phyloP scores from a whole-genome alignment of 2,113 vertebrate species.

The Glareola pratincola region DNA sequence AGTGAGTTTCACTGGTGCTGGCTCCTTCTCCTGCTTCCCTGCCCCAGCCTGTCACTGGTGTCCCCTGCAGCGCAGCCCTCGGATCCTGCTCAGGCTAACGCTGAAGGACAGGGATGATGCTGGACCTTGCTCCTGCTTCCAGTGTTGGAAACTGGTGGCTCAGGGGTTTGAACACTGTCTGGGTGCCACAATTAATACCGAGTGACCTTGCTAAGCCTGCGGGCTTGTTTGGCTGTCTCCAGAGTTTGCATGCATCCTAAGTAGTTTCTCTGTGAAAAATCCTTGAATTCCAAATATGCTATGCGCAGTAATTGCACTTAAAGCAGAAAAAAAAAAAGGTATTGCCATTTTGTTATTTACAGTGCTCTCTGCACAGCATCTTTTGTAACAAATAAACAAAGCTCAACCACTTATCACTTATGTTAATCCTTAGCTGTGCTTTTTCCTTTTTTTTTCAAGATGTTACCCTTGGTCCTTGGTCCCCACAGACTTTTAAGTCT shows the following conservation, averaged over 20 bases:
- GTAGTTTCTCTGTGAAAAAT: background rate
- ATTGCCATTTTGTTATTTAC: background rate
- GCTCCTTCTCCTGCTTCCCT: background rate
- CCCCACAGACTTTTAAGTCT: background rate
- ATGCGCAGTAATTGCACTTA: background rate
- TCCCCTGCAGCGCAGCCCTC: background rate
- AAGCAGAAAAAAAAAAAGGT: background rate
- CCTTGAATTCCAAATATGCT: background rate
- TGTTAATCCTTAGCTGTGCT: background rate
- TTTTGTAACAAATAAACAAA: background rate
- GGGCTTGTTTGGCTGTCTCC: background rate
- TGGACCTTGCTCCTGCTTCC: accelerated
- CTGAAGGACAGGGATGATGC: accelerated
- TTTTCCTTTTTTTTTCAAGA: background rate
- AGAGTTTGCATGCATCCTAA: background rate
- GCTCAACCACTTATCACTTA: background rate
- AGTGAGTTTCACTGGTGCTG: too few relatives aligned
- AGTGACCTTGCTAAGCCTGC: background rate
- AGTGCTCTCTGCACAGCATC: background rate
- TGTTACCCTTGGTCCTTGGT: background rate
- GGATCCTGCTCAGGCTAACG: accelerated
- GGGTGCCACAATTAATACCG: accelerated
- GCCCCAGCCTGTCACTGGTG: too few relatives aligned
- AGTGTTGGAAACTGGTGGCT: background rate
- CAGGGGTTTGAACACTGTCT: accelerated